phyloP scores from a whole-genome alignment of 2,888 invertebrate genomes.

The Antitype chi region DNA sequence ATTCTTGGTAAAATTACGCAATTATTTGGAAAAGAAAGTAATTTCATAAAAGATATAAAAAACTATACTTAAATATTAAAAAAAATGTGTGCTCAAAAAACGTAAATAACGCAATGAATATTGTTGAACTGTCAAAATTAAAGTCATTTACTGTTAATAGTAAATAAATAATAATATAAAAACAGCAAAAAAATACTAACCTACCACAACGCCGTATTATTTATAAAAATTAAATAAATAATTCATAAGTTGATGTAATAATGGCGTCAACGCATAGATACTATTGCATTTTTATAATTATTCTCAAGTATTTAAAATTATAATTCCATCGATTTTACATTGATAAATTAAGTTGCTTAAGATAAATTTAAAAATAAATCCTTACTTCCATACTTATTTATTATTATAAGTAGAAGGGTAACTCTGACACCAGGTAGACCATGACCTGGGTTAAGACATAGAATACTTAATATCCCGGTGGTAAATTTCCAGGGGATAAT shows the following conservation, averaged over 20 bases:
- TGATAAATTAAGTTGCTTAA: background rate
- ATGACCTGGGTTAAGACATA: too few species aligned
- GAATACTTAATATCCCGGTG: too few species aligned
- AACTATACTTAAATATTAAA: background rate
- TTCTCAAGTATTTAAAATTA: background rate
- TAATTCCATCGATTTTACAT: background rate
- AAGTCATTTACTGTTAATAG: too few species aligned
- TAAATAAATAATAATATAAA: too few species aligned
- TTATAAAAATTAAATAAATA: conserved; percentile 1
- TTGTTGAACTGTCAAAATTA: too few species aligned
- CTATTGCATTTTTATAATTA: background rate
- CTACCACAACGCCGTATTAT: conserved; percentile 9
- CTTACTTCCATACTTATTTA: background rate
- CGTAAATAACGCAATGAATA: too few species aligned
- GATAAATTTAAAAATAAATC: background rate
- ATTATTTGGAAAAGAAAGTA: conserved; percentile 1
- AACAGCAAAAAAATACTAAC: background rate
- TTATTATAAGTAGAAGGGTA: background rate
- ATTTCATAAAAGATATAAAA: background rate
- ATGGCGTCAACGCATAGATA: conserved; percentile 5
- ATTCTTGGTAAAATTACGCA: conserved; percentile 24
- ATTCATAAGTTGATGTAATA: conserved; percentile 11
- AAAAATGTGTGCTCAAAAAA: too few species aligned
- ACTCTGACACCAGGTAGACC: background rate
- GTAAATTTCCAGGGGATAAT: background rate